Conservation (phyloP, 53 echinoderm and acorn worm species). For the Crossaster papposus region DNA sequence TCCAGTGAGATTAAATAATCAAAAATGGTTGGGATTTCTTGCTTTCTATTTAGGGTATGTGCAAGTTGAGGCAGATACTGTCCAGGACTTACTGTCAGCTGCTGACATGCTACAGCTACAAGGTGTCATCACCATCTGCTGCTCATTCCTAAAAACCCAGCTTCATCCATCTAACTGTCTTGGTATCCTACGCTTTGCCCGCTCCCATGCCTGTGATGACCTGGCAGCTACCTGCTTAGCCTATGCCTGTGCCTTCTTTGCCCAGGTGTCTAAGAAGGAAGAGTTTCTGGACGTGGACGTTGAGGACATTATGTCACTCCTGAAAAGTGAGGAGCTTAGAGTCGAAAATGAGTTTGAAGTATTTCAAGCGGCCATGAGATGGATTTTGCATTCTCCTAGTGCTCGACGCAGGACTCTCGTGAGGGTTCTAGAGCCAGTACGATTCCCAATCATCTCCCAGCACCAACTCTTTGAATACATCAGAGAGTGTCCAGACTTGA, state of each 20-base stretch:
- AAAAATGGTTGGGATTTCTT: background rate
- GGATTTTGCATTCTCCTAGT: slow-evolving; percentile 79
- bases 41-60: slow-evolving; percentile 66
- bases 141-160: slow-evolving; percentile 80
- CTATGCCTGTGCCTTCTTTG: slow-evolving; percentile 74
- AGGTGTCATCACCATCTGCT: slow-evolving; percentile 78
- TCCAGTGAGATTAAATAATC: background rate
- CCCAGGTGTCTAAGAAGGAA: slow-evolving; percentile 71
- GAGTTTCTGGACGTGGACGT: slow-evolving; percentile 76
- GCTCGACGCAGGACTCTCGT: slow-evolving; percentile 70
- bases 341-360: slow-evolving; percentile 93
- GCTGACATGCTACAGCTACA: slow-evolving; percentile 93
- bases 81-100: slow-evolving; percentile 82
- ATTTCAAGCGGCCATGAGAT: slow-evolving; percentile 79
- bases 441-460: slow-evolving; percentile 81
- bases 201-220: slow-evolving; percentile 71
- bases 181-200: slow-evolving; percentile 81
- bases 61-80: slow-evolving; percentile 68
- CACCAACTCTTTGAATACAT: slow-evolving; percentile 78
- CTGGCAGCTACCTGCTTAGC: slow-evolving; percentile 64
- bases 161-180: slow-evolving; percentile 94
- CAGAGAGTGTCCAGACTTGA: slow-evolving; percentile 78
- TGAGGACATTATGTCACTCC: slow-evolving; percentile 63
- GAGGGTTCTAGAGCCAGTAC: slow-evolving; percentile 74
- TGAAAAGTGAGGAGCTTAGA: slow-evolving; percentile 79